Base-by-base conservation (phyloP, 2,113 vertebrate species). In the Lophius piscatorius region DNA sequence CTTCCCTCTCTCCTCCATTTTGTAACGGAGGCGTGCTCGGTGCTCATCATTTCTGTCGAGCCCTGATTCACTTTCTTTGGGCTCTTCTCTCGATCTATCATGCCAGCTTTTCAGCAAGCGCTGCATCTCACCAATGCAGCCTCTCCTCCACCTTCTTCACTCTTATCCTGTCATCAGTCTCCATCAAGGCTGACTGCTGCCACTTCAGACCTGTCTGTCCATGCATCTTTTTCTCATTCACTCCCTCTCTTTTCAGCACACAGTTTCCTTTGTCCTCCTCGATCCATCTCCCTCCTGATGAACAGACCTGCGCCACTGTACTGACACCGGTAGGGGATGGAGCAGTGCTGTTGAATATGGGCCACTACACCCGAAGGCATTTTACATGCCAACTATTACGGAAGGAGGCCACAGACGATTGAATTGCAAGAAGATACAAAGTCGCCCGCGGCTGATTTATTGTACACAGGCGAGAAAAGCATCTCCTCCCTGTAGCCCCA, bases 181-280 rank as follows among this genome's bases (percentile, higher is more conserved):
- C 82, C 82, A 88, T 89, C 80, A 87, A 55, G 44, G 61, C 67
- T 55, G 86, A 88, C 80, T 83, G 77, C 77, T 88, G 87, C 84
- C 84, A 88, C 86, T 88, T 84, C 79, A 83, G 67, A 52, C 74
- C 77, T 69, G 79, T 83, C 79, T 38, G 68, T 86, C 79, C 82
- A 87, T 88, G 84, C 72, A 76, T 89, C 85, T 87, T 73, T 70
- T 72, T 81, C 71, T 57, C 56, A 76, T 70, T 79, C 70, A 55
- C 64, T 18, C 61, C 60, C 57, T 72, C 66, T 55, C 50, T 52
- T 69, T 47, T 49, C 34, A 35, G 63, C 59, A 41, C 63, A 60
- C 51, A 11, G 50, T 56, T 59, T 42, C 33, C 50, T 73, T 48
- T 63, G 55, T 76, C 75, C 64, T 45, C 29, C 61, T 69, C 54